phyloP scores from a whole-genome alignment of 2,888 invertebrate genomes.

The Scrobipalpa costella region DNA sequence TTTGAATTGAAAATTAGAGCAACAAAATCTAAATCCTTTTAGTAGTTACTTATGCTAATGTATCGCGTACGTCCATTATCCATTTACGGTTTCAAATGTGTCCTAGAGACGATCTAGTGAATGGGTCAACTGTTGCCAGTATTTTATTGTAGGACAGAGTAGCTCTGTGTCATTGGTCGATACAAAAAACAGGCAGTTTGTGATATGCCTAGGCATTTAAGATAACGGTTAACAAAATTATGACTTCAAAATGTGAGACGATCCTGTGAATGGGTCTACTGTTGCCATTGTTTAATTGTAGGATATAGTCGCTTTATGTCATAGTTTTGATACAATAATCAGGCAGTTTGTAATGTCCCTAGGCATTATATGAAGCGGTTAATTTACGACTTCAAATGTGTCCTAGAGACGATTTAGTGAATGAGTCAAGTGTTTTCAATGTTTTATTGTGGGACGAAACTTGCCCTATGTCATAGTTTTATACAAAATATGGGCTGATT shows the following conservation, averaged over 20 bases:
- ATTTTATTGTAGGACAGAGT: constrained; percentile 52
- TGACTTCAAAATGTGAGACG: neutral
- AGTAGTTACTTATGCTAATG: constrained; percentile 45
- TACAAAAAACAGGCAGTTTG: neutral
- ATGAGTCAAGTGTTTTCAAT: constrained; percentile 63
- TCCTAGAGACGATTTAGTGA: constrained; percentile 47
- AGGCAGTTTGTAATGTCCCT: no score
- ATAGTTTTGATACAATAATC: no score
- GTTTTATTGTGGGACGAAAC: constrained; percentile 52
- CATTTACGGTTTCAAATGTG: constrained; percentile 54
- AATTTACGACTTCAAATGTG: constrained; percentile 54
- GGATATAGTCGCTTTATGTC: no score
- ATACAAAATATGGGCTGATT: neutral
- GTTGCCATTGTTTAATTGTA: no score
- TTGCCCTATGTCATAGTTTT: constrained; percentile 15
- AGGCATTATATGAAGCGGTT: no score
- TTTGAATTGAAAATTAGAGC: neutral
- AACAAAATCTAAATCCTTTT: neutral
- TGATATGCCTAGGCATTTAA: neutral
- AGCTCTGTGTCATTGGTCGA: neutral
- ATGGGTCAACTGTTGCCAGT: constrained; percentile 63
- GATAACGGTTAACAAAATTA: no score
- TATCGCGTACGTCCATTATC: constrained; percentile 50
- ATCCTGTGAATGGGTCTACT: no score
- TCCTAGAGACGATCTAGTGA: constrained; percentile 47